These are phyloP conservation scores for Catharus ustulatus DNA, from an alignment of 2,797 vertebrate genomes.

Conservation along the genomic window DNA sequence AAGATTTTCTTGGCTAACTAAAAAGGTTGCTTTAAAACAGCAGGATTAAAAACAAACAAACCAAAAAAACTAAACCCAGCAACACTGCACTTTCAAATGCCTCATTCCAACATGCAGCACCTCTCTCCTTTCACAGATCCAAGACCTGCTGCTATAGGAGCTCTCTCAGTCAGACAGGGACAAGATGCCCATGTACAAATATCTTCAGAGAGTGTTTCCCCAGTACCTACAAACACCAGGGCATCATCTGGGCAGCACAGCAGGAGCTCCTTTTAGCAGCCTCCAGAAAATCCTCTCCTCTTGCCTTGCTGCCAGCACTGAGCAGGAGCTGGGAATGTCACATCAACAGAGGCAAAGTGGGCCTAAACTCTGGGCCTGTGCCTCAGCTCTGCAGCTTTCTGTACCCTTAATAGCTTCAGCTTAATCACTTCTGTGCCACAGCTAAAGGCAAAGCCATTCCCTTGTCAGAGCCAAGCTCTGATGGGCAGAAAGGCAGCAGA, in stretches of 20 bases:
- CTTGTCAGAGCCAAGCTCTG: neutral
- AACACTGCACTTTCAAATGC: neutral
- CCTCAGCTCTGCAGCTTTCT: neutral
- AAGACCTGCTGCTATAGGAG: neutral
- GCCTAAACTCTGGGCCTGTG: neutral
- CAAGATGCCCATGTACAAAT: neutral
- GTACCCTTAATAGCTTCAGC: neutral
- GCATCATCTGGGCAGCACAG: neutral
- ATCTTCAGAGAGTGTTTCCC: neutral
- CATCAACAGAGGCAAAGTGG: neutral
- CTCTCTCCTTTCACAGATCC: neutral
- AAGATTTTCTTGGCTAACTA: neutral
- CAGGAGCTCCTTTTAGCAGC: neutral
- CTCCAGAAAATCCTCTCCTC: neutral
- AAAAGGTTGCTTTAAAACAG: neutral
- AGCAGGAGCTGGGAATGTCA: neutral
- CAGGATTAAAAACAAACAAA: neutral
- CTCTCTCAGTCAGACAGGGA: neutral
- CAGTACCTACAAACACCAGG: neutral
- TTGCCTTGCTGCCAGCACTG: neutral
- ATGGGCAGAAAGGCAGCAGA: neutral
- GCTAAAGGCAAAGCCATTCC: neutral
- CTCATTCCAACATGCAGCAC: neutral
- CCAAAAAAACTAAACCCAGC: neutral
- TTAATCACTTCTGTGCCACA: neutral